These are phyloP conservation scores for Siphlonurus alternatus DNA, from an alignment of 2,888 invertebrate genomes.

Conservation along the genomic window DNA sequence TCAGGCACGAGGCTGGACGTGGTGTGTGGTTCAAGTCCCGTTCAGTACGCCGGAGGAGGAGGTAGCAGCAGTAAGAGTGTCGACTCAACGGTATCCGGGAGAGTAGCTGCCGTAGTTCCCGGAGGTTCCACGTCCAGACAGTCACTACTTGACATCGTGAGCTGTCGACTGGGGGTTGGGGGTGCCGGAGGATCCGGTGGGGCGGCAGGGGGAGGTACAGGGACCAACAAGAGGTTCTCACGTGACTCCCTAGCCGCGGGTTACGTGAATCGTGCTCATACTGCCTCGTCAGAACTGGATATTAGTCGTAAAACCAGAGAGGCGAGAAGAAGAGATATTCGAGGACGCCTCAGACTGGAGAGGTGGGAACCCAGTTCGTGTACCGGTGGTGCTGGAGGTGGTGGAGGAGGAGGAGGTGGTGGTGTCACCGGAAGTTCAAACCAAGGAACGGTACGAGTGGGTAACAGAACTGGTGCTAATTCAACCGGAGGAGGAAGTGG, in stretches of 20 bases:
- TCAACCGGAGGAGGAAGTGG: slow-evolving; percentile 10
- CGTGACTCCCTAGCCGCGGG: slow-evolving; percentile 56
- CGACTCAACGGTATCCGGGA: slow-evolving; percentile 19
- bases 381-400: slow-evolving; percentile 35
- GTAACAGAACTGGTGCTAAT: not conserved
- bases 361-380: slow-evolving; percentile 18
- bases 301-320: slow-evolving; percentile 47
- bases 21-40: slow-evolving; percentile 25
- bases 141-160: slow-evolving; percentile 51
- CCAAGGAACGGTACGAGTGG: not conserved
- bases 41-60: slow-evolving; percentile 21
- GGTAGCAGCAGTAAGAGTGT: slow-evolving; percentile 22
- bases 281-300: slow-evolving; percentile 61
- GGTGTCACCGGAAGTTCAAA: slow-evolving; percentile 19
- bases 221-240: slow-evolving; percentile 31
- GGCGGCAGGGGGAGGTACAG: slow-evolving; percentile 15
- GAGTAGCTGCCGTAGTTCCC: slow-evolving; percentile 21
- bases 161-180: slow-evolving; percentile 52
- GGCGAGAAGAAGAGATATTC: slow-evolving; percentile 23
- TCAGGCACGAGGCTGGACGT: slow-evolving; percentile 34
- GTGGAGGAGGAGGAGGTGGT: slow-evolving; percentile 15
- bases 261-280: slow-evolving; percentile 43
- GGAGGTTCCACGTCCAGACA: slow-evolving; percentile 39
- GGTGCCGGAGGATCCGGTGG: slow-evolving; percentile 16
- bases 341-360: slow-evolving; percentile 29